phyloP scores from a whole-genome alignment of 2,113 vertebrate genomes.

The Candoia aspera region DNA sequence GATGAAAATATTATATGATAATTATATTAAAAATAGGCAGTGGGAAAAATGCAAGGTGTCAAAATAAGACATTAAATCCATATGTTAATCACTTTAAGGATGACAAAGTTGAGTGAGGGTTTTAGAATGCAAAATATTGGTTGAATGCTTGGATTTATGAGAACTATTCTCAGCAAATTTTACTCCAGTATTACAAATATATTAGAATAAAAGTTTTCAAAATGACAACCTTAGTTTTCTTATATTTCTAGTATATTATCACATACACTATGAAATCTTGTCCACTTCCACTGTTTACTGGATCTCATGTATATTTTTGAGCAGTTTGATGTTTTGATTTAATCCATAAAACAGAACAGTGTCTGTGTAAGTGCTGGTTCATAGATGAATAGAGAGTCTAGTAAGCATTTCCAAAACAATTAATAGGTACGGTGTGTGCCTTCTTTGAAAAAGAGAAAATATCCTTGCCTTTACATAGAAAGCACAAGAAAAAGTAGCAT shows the following conservation, averaged over 20 bases:
- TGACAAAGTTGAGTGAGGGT: slow-evolving; percentile 12
- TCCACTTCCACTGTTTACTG: background rate
- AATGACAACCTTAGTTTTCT: background rate
- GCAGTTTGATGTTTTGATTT: background rate
- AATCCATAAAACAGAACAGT: background rate
- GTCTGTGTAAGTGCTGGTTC: background rate
- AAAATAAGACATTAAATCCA: background rate
- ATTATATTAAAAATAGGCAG: slow-evolving; percentile 8
- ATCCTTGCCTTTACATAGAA: background rate
- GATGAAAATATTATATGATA: slow-evolving; percentile 17
- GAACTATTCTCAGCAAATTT: slow-evolving; percentile 39
- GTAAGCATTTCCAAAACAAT: background rate
- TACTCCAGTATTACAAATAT: background rate
- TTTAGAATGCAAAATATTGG: slow-evolving; percentile 10
- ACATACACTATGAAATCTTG: background rate
- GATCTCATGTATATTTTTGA: background rate
- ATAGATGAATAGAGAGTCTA: background rate
- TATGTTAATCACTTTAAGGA: background rate
- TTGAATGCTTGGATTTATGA: slow-evolving; percentile 24
- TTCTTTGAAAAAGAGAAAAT: background rate
- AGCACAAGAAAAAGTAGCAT: background rate
- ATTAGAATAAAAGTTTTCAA: background rate
- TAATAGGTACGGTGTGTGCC: background rate
- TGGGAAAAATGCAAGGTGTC: slow-evolving; percentile 11
- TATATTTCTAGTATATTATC: background rate